Base-by-base conservation (phyloP, 2,888 invertebrate genomes). In the Hypena proboscidalis region DNA sequence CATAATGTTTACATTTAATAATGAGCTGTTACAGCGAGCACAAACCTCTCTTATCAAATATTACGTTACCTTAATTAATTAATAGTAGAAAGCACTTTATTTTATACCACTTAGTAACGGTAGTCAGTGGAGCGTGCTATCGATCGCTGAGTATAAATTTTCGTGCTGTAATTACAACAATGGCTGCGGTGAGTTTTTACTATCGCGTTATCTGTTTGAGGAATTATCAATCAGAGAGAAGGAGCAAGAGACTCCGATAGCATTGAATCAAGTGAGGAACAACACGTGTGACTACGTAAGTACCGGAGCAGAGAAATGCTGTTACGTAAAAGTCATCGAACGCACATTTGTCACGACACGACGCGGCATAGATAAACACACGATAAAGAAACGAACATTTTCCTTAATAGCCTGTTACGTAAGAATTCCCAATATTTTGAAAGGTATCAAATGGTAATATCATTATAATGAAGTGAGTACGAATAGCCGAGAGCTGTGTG, bases 341-440 rank as follows among this genome's bases (percentile, higher is more conserved):
- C 29, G 13, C 41, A 30, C 41, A 58, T 58, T 50, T 50, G 50
- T 58, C 58, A 54, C 50, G 39, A 38, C 30, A 30, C 35, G 48
- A 34, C 51, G 32, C 26, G 32, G 3, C 29, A 30, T 34, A n/a
- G n/a, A n/a, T n/a, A n/a, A n/a, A n/a, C n/a, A n/a, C n/a, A n/a
- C n/a, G n/a, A 40, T 40, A 40, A 40, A 33, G 31, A 19, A 38
- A 19, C 25, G 38, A 32, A 21, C 26, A 19, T 33, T 33, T 20
- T 15, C 33, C 40, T 21, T 33, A 40, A 40, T 33, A 40, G 20
- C 32, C n/a, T n/a, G 19, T 39, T 23, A 17, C 39, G 17, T 10
- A 17, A 17, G 30, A 30, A 10, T 26, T 26, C 26, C n/a, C 15
- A 3, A 29, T 34, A 29, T 42, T 25, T 19, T 2, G 14, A 19